phyloP scores from a whole-genome alignment of 1,140 invertebrate genomes.

The Leptinotarsa texana region DNA sequence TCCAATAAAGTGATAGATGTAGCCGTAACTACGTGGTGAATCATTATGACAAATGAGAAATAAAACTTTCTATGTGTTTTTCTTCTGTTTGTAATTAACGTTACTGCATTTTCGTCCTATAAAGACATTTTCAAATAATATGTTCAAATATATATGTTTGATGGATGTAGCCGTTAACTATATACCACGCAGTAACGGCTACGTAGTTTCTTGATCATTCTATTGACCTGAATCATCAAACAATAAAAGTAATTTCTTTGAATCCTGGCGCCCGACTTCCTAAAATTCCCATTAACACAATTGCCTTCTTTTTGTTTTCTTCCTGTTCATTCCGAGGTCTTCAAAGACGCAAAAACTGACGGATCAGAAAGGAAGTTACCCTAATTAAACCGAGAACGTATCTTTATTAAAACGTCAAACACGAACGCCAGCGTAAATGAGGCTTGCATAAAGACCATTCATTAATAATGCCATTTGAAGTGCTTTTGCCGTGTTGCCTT shows the following conservation, averaged over 20 bases:
- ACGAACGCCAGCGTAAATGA: slow-evolving; percentile 44
- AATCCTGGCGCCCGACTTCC: slow-evolving; percentile 3
- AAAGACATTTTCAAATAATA: too few relatives aligned
- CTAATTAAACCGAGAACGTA: slow-evolving; percentile 38
- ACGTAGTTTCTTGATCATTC: too few relatives aligned
- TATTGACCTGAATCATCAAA: too few relatives aligned
- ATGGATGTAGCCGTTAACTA: too few relatives aligned
- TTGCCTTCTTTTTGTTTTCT: slow-evolving; percentile 4
- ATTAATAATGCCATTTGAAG: slow-evolving; percentile 23
- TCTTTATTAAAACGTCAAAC: slow-evolving; percentile 45
- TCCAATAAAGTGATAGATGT: too few relatives aligned
- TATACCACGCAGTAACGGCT: too few relatives aligned
- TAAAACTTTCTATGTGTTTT: too few relatives aligned
- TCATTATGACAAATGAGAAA: too few relatives aligned
- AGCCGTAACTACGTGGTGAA: too few relatives aligned
- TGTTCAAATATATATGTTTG: too few relatives aligned
- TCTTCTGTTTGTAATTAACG: too few relatives aligned
- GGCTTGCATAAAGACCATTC: slow-evolving; percentile 29
- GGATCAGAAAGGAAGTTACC: slow-evolving; percentile 38
- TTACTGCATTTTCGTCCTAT: too few relatives aligned
- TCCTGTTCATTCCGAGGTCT: slow-evolving; percentile 8
- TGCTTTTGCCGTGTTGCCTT: slow-evolving; percentile 1
- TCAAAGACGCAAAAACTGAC: slow-evolving; percentile 12
- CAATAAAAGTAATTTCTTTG: background rate
- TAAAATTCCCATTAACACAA: slow-evolving; percentile 5